A percentile compares a stretch with the other conserved stretches of the same genome.
Conservation (phyloP, 64 coral and sea anemone genomes). For the Orbicella faveolata region DNA sequence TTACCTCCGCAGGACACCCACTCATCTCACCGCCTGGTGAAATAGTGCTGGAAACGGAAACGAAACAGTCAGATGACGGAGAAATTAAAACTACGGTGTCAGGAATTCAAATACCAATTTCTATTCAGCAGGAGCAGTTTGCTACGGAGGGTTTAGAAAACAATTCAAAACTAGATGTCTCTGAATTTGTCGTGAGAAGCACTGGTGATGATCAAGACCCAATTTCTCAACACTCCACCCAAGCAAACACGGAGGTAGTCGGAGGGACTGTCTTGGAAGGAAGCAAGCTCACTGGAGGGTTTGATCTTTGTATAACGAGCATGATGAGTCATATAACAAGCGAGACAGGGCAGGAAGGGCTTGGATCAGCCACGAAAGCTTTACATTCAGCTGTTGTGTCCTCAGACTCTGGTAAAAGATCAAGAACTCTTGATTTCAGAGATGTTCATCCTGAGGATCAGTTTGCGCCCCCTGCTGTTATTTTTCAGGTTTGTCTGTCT, state of each 20-base stretch:
- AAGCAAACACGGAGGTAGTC: slow-evolving; percentile 20
- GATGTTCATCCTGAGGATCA: slow-evolving; percentile 83
- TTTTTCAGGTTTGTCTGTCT: slow-evolving; percentile 69
- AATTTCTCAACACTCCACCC: slow-evolving; percentile 5
- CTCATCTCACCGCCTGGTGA: slow-evolving; percentile 51
- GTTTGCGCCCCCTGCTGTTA: slow-evolving; percentile 86
- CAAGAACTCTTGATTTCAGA: slow-evolving; percentile 72
- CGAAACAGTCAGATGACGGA: slow-evolving; percentile 16
- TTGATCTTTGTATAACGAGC: slow-evolving; percentile 79
- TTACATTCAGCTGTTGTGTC: neutral
- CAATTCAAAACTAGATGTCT: slow-evolving; percentile 54
- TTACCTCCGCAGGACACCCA: slow-evolving; percentile 55
- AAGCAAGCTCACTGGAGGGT: slow-evolving; percentile 55
- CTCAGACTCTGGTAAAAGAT: neutral
- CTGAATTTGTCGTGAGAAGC: slow-evolving; percentile 77
- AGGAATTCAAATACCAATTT: slow-evolving; percentile 1
- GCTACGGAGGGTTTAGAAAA: slow-evolving; percentile 35
- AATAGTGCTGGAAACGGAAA: slow-evolving; percentile 32
- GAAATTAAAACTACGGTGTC: neutral
- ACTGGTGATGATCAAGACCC: slow-evolving; percentile 33
- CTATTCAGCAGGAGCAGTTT: slow-evolving; percentile 52
- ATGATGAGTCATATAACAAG: slow-evolving; percentile 76
- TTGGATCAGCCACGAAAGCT: slow-evolving; percentile 3
- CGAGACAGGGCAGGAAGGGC: slow-evolving; percentile 2
- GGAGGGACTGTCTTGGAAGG: slow-evolving; percentile 39